phyloP scores from a whole-genome alignment of 23 tunicate species.

The Trididemnum miniatum region DNA sequence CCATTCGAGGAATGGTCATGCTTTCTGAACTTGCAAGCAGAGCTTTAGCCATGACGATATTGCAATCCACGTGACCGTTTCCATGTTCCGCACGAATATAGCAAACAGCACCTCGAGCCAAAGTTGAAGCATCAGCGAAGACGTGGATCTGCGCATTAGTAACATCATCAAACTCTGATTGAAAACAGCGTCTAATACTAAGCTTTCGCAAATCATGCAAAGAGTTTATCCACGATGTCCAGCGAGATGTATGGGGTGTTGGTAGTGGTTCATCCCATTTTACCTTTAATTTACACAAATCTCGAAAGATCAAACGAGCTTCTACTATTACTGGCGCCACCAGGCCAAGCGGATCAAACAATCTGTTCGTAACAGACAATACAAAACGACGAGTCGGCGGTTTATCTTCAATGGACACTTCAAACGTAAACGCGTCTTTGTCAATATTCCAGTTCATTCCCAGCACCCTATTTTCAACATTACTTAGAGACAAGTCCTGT shows the following conservation, averaged over 20 bases:
- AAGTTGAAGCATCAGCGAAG: constrained; percentile 23
- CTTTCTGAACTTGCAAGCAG: neutral
- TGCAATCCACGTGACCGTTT: neutral
- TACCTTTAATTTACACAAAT: neutral
- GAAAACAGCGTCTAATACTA: neutral
- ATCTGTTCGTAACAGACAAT: constrained; percentile 12
- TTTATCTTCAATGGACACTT: neutral
- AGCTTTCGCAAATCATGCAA: neutral
- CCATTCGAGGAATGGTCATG: constrained; percentile 12
- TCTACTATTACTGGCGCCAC: constrained; percentile 23
- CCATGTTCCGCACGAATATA: neutral
- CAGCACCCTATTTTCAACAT: neutral
- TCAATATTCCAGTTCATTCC: constrained; percentile 11
- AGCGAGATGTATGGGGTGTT: neutral
- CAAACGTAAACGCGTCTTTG: neutral
- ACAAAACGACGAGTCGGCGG: constrained; percentile 27
- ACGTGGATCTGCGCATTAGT: neutral
- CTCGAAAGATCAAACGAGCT: constrained; percentile 2
- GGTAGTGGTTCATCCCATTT: constrained; percentile 28
- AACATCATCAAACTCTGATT: neutral
- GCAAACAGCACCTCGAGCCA: constrained; percentile 31
- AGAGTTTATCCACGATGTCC: neutral
- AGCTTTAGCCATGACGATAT: constrained; percentile 34
- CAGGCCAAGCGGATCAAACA: constrained; percentile 39
- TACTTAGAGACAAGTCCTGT: neutral